Evolutionary conservation across 2,888 invertebrate species (phyloP), one percentile per base, ranked within the genome.

Genomic region (Trichacis sp.): DNA sequence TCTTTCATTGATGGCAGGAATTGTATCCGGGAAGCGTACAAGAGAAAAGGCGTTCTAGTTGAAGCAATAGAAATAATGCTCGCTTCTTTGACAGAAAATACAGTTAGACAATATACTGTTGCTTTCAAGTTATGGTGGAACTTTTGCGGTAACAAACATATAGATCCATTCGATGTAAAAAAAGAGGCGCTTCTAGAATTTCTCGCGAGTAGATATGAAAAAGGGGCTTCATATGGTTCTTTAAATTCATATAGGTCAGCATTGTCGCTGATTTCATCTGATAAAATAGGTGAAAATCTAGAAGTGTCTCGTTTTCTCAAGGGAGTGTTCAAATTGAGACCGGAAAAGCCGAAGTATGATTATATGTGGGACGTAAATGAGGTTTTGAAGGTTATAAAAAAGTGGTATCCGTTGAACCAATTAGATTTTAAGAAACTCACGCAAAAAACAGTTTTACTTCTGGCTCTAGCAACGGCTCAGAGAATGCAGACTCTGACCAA

Each of bases 1-100:
- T 11, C 64, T 73, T 73, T 55, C 71, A 71, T 69, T 75, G 71
- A 70, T 69, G 47, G 73, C 67, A 52, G 73, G 66, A 14, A 17
- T 48, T 24, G 68, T 74, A 68, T 76, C 72, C 0, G 63, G 63
- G 38, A 67, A 45, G 69, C 57, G 1, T 62, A 70, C 1, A n/a
- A 42, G 20, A 18, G 47, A 56, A 55, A 56, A 20, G 45, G 50
- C 15, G 58, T 68, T 6, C 70, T 73, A 46, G 61, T 52, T 46
- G 46, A 38, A 17, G 46, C 53, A 18, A 24, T 49, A 20, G 55
- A 60, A 20, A 61, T 57, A 11, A 56, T 60, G 47, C 49, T 62
- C 54, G 63, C 70, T 5, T 75, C 74, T 0, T 47, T 75, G 15
- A 55, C 68, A 6, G 4, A 46, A 1, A 58, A 67, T 11, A 69